Evolutionary conservation across 1,140 invertebrate species (phyloP).

Genomic region (Lepidurus apus): DNA sequence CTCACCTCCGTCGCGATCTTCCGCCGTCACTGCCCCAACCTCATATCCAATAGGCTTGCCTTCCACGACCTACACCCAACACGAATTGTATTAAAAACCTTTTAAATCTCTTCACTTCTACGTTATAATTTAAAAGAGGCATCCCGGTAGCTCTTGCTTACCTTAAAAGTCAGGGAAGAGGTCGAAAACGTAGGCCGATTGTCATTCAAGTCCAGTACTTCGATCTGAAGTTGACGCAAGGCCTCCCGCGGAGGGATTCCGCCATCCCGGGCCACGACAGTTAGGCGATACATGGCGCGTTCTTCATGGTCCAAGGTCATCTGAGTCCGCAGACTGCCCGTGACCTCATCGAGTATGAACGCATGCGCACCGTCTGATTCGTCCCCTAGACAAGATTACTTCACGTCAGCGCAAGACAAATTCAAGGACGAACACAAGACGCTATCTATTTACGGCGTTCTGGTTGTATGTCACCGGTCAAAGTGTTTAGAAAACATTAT

Average conservation of each 20-base stretch:
- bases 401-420: not conserved
- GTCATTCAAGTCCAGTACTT: slow-evolving; percentile 84
- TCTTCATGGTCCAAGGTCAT: slow-evolving; percentile 85
- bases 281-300: slow-evolving; percentile 74
- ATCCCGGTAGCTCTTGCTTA: slow-evolving; percentile 47
- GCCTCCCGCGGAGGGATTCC: slow-evolving; percentile 74
- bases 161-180: slow-evolving; percentile 78
- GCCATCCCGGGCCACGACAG: slow-evolving; percentile 77
- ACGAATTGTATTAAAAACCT: not conserved
- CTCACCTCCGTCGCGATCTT: slow-evolving; percentile 54
- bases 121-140: not conserved
- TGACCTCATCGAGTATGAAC: slow-evolving; percentile 77
- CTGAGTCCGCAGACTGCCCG: slow-evolving; percentile 80
- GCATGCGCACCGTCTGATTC: slow-evolving; percentile 75
- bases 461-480: not conserved
- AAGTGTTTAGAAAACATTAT: not conserved
- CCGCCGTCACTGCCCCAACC: slow-evolving; percentile 70
- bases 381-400: slow-evolving; percentile 43
- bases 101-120: too few species aligned
- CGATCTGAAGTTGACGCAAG: slow-evolving; percentile 71
- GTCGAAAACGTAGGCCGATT: slow-evolving; percentile 84
- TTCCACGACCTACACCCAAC: slow-evolving; percentile 62
- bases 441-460: not conserved
- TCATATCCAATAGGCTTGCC: slow-evolving; percentile 66
- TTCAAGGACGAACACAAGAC: not conserved